These are phyloP conservation scores for Chrysina gloriosa DNA, from an alignment of 2,888 invertebrate species.

Conservation along the genomic window DNA sequence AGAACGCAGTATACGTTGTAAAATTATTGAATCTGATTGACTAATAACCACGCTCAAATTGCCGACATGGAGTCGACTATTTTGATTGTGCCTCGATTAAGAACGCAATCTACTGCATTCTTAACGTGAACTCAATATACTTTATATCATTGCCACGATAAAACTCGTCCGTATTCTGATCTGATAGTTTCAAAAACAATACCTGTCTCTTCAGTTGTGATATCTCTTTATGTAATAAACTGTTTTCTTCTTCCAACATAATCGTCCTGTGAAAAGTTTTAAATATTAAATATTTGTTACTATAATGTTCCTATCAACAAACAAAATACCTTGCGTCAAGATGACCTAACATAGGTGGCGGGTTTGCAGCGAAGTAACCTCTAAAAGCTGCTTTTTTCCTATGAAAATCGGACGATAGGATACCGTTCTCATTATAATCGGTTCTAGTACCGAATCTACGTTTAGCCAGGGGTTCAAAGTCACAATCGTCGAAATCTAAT, in stretches of 20 bases:
- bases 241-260: constrained; percentile 76
- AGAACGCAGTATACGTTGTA: no score
- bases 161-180: no score
- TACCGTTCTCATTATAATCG: constrained; percentile 48
- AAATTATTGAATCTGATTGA: no score
- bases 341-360: constrained; percentile 59
- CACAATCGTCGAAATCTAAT: constrained; percentile 58
- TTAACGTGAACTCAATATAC: no score
- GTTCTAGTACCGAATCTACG: constrained; percentile 55
- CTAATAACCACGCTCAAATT: no score
- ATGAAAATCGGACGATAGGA: constrained; percentile 41
- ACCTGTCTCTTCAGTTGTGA: constrained; percentile 78
- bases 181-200: constrained; percentile 29
- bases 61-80: no score
- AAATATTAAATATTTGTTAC: constrained; percentile 26
- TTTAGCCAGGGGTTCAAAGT: constrained; percentile 60
- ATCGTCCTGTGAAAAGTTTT: constrained; percentile 59
- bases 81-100: no score
- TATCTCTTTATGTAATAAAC: constrained; percentile 73
- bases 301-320: neutral
- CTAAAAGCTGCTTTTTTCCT: constrained; percentile 54
- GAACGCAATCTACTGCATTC: no score
- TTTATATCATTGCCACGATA: no score
- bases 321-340: constrained; percentile 57
- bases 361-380: constrained; percentile 63